Evolutionary conservation across 2,888 invertebrate species (phyloP).

Genomic region (Rosalia funebris): DNA sequence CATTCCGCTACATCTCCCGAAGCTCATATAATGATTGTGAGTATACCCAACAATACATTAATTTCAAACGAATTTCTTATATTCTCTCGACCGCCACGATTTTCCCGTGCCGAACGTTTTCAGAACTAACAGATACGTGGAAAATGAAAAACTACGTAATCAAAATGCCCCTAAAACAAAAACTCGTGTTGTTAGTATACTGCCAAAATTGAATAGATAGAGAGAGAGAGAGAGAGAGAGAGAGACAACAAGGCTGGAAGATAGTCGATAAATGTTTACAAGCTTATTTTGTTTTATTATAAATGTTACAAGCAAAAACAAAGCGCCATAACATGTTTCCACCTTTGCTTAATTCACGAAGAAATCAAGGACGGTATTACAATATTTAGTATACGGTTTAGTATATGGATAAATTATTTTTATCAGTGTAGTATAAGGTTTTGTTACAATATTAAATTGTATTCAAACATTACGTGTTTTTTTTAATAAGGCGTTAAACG

Average conservation of each 20-base stretch:
- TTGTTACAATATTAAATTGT: no score
- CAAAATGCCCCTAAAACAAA: slow-evolving; percentile 36
- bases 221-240: slow-evolving; percentile 7
- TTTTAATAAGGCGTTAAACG: no score
- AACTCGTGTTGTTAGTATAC: slow-evolving; percentile 33
- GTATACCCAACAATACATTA: slow-evolving; percentile 11
- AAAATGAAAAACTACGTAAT: slow-evolving; percentile 30
- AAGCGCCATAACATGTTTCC: neutral
- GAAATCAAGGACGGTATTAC: no score
- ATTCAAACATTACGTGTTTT: no score
- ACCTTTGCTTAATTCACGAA: no score
- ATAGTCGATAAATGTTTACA: slow-evolving; percentile 14
- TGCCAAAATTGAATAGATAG: no score
- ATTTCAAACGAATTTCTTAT: neutral
- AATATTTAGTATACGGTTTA: no score
- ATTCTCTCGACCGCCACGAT: neutral
- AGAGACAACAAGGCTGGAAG: slow-evolving; percentile 20
- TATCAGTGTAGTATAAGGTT: no score
- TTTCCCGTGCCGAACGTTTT: neutral
- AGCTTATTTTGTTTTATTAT: slow-evolving; percentile 9
- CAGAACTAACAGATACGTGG: slow-evolving; percentile 11
- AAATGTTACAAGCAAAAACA: slow-evolving; percentile 10
- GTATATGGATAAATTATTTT: no score
- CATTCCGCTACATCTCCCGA: slow-evolving; percentile 11
- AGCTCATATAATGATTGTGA: slow-evolving; percentile 14